phyloP scores from a whole-genome alignment of 2,797 vertebrate genomes.

The Trachurus trachurus region DNA sequence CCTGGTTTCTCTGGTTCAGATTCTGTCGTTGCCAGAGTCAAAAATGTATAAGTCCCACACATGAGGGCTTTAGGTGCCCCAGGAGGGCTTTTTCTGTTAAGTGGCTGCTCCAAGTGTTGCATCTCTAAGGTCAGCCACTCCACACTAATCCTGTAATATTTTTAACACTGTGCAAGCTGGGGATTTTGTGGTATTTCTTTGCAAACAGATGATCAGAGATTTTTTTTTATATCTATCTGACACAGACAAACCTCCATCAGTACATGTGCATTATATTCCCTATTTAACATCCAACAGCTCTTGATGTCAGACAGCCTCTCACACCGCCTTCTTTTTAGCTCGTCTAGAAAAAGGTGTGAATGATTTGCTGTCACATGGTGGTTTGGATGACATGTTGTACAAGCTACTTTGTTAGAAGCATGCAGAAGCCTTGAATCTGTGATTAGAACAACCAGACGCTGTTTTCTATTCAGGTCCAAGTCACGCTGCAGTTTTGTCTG shows the following conservation, averaged over 20 bases:
- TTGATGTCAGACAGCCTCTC: conserved; percentile 33
- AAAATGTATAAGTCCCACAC: conserved; percentile 29
- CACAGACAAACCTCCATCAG: conserved; percentile 21
- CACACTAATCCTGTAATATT: conserved; percentile 11
- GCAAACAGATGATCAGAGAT: conserved; percentile 19
- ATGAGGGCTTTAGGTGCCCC: conserved; percentile 18
- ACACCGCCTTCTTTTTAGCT: conserved; percentile 21
- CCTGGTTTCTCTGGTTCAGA: not conserved
- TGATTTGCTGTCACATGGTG: conserved; percentile 20
- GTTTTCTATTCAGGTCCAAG: conserved; percentile 8
- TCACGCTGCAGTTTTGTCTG: conserved; percentile 8
- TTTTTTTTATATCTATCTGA: conserved; percentile 8
- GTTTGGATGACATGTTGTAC: conserved; percentile 4
- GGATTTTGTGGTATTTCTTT: conserved; percentile 24
- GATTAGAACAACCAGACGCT: conserved; percentile 11
- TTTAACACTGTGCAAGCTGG: conserved; percentile 18
- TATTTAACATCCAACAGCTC: conserved; percentile 5
- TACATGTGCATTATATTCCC: conserved; percentile 26
- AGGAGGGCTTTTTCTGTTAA: conserved; percentile 28
- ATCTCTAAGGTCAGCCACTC: conserved; percentile 23
- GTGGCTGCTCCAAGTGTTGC: conserved; percentile 21
- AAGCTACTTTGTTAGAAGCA: conserved; percentile 20
- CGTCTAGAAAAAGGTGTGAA: conserved; percentile 44
- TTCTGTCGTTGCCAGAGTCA: conserved; percentile 18
- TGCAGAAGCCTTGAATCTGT: not conserved